Evolutionary conservation across 1,140 invertebrate species (phyloP).

Genomic region (Tetragnatha versicolor): DNA sequence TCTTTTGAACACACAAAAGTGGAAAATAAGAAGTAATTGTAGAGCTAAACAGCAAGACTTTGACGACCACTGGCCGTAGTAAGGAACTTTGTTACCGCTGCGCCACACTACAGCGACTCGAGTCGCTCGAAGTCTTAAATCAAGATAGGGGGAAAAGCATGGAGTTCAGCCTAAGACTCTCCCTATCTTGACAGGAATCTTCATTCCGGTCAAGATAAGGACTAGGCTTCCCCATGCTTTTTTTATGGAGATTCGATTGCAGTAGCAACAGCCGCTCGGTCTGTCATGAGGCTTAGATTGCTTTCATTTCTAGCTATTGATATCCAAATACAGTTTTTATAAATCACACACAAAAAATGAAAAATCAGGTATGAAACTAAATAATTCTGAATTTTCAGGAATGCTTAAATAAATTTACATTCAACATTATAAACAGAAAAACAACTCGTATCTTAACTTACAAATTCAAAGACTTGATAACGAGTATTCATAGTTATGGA

Average conservation of each 20-base stretch:
- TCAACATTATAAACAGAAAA: neutral
- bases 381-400: neutral
- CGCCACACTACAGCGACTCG: too few relatives aligned
- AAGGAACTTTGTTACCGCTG: neutral
- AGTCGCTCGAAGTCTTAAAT: too few relatives aligned
- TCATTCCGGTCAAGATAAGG: too few relatives aligned
- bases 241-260: neutral
- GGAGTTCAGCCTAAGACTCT: too few relatives aligned
- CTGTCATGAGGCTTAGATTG: too few relatives aligned
- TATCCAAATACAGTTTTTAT: neutral
- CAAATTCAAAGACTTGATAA: conserved; percentile 84
- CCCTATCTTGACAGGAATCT: too few relatives aligned
- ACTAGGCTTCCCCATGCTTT: too few relatives aligned
- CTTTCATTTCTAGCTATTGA: neutral
- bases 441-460: conserved; percentile 59
- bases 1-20: neutral
- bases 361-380: neutral
- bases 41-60: neutral
- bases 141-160: too few relatives aligned
- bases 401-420: neutral
- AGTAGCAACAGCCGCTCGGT: neutral
- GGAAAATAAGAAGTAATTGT: neutral
- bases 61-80: neutral
- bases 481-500: conserved; percentile 96
- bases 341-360: neutral